Evolutionary conservation across 2,797 vertebrate species (phyloP), one percentile per base, ranked within the genome.

Genomic region (Helarctos malayanus): DNA sequence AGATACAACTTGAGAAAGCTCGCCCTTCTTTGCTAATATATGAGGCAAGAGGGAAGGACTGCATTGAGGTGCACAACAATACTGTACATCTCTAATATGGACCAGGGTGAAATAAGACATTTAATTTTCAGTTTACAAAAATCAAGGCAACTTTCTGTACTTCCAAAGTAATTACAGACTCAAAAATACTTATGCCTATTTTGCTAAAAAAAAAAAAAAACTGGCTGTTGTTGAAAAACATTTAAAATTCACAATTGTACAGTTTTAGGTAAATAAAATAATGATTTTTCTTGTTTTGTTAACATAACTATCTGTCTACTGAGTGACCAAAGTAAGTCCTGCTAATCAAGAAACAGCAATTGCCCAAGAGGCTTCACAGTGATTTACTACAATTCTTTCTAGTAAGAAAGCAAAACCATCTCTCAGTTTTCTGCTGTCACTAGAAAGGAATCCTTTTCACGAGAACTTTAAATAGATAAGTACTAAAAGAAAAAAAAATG

Each of bases 151-250:
- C 12, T 88, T 87, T 92, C 90, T 84, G 7, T 84, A 89, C 65
- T 95, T 90, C 59, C 86, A 89, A 84, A 97, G 83, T 81, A 95
- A 84, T 85, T 95, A 94, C 73, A 83, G 87, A 97, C 29, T 79
- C 59, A 87, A 91, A 97, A 95, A 63, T 47, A 80, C 38, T 23
- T 38, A 79, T 1, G 54, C 38, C 63, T 78, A 4, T 52, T 89
- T 97, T 93, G 57, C 63, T 86, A 63, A 84, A 94, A 90, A 85
- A 13, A 93, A 75, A 75, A 63, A 61, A 61, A 89, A 86, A 73
- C 4, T 54, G 13, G 52, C 56, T 95, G 10, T 73, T 88, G 29
- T 69, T 83, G 29, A 95, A 94, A 86, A 89, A 87, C 29, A 93
- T 23, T 75, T 29, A 61, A 78, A 94, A 86, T 45, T 90, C 45